Evolutionary conservation across 1,140 invertebrate genomes (phyloP), one percentile per base, ranked within the genome.

Genomic region (Drosophila miranda): DNA sequence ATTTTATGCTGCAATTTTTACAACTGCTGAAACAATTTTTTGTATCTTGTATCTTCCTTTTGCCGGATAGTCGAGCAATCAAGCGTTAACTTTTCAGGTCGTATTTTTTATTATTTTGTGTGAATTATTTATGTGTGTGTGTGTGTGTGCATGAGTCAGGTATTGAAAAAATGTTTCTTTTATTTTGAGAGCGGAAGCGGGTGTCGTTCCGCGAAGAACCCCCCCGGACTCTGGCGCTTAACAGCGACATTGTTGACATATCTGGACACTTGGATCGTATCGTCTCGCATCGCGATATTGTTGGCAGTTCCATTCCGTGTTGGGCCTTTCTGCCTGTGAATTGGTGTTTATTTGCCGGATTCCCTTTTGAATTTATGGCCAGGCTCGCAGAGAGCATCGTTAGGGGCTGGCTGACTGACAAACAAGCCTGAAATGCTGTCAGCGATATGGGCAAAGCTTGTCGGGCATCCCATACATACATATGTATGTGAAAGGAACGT

Each of bases 191-290:
- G 63, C 64, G 64, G 62, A 68, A 68, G 71, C 49, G 11, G 38
- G 44, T 72, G 26, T 62, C 44, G 46, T 56, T 61, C 34, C 48
- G 68, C 46, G 54, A 34, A 28, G 26, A 41, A 41, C 19, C 50
- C 56, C 56, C 51, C 28, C 26, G 57, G 43, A 42, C 49, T 64
- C 43, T 38, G 74, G 60, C 72, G 67, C 71, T 63, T 67, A 51
- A 70, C 46, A 59, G 67, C 78, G 77, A 76, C 77, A 80, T 81
- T 80, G 78, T 76, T 80, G 78, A 80, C 54, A 75, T 81, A 80
- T 80, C 78, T 80, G 78, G 78, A 80, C 78, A 77, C 61, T 74
- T 76, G 61, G 44, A 81, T 81, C 72, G 61, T 59, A 26, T 41
- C 11, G 54, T 55, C 34, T 38, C 14, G 54, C 26, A 19, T n/a